A percentile compares a stretch with the other conserved stretches of the same genome.
These are phyloP conservation scores for Trissolcus basalis DNA, from an alignment of 1,140 invertebrate genomes.

Conservation along the genomic window DNA sequence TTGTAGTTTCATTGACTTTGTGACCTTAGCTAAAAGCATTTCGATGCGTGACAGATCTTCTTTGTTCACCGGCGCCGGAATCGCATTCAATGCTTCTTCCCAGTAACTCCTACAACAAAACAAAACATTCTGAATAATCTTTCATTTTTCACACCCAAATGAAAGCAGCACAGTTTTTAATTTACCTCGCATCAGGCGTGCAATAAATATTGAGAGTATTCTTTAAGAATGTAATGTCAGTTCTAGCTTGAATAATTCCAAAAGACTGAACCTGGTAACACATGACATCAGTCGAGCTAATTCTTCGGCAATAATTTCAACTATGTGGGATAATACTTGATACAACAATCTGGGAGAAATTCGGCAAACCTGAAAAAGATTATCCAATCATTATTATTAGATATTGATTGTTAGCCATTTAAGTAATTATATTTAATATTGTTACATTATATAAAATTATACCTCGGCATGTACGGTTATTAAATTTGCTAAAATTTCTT, in stretches of 20 bases:
- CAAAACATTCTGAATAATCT: too few relatives aligned
- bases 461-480: constrained; percentile 96
- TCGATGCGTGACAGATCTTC: constrained; percentile 71
- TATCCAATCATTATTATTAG: constrained; percentile 8
- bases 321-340: constrained; percentile 88
- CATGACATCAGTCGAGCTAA: constrained; percentile 90
- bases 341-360: constrained; percentile 87
- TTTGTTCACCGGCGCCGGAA: constrained; percentile 75
- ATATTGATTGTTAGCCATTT: too few relatives aligned
- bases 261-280: constrained; percentile 81
- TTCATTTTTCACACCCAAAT: too few relatives aligned
- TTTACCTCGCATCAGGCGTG: constrained; percentile 78
- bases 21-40: constrained; percentile 68
- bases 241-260: constrained; percentile 82
- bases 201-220: constrained; percentile 76
- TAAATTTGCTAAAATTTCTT: constrained; percentile 93
- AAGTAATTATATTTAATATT: constrained; percentile 2
- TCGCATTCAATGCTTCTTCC: constrained; percentile 79
- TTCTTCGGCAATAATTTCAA: constrained; percentile 94
- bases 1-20: constrained; percentile 70
- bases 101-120: constrained; percentile 76
- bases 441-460: constrained; percentile 11
- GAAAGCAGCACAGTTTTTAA: background rate
- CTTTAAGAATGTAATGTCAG: constrained; percentile 79
- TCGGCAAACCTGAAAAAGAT: constrained; percentile 83